Evolutionary conservation across 2,113 vertebrate species (phyloP).

Genomic region (Phaethon lepturus): DNA sequence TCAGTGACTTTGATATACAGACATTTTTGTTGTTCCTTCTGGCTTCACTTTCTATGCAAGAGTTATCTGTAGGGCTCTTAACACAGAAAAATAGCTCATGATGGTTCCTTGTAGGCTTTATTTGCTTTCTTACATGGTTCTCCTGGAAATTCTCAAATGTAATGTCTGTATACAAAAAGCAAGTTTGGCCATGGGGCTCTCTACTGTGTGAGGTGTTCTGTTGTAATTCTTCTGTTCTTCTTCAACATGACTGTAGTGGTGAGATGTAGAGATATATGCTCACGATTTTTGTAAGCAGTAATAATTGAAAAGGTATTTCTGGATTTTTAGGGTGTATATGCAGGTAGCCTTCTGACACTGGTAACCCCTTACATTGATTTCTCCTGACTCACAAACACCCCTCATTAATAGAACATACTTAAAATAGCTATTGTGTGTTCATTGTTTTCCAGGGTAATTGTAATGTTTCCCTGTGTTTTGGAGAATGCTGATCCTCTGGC

Average conservation of each 20-base stretch:
- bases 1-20: slow-evolving; percentile 28
- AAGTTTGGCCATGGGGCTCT: neutral
- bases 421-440: neutral
- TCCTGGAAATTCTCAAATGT: neutral
- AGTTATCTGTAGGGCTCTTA: slow-evolving; percentile 30
- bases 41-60: slow-evolving; percentile 32
- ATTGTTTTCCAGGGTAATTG: neutral
- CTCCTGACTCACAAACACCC: neutral
- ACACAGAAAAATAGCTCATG: slow-evolving; percentile 5
- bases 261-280: neutral
- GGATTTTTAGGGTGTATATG: neutral
- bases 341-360: neutral
- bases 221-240: neutral
- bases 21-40: slow-evolving; percentile 55
- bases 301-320: neutral
- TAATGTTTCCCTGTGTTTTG: neutral
- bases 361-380: neutral
- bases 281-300: neutral
- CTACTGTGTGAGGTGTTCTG: neutral
- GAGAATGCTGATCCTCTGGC: neutral
- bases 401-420: neutral
- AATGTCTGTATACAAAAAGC: neutral
- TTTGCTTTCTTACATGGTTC: slow-evolving; percentile 3
- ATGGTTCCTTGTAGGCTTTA: slow-evolving; percentile 13
- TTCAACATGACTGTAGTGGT: neutral